Base-by-base conservation (phyloP, 2,888 invertebrate species). In the Hololepta plana region DNA sequence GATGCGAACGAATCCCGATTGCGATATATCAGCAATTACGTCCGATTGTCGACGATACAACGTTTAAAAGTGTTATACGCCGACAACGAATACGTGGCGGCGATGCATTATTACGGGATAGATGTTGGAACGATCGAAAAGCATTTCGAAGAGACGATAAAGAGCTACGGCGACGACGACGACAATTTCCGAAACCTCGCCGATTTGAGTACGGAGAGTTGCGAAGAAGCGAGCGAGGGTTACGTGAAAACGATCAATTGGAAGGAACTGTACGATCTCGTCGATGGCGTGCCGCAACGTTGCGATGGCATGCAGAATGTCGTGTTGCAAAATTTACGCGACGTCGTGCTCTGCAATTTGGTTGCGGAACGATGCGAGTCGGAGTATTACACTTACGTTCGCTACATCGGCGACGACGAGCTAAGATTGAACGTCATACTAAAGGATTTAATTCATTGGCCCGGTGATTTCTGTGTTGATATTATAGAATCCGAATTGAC, bases 271-370 rank as follows among this genome's bases (percentile, higher is more conserved):
- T 47, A 53, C 12, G 47, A 53, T 16, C 37, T 73, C 10, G 47
- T 73, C 11, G 58, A 67, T 20, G 60, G 64, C 5, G 44, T 75
- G 12, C 64, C 72, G 1, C 69, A 69, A 41, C 66, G 32, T 33
- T 27, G 29, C 3, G 11, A 26, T 10, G 15, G 12, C 4, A 13
- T 29, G 21, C 16, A 26, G 7, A 32, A 38, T 28, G 46, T 54
- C 0, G 64, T 67, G 40, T 48, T 74, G 23, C 55, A 54, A 16
- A 60, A 60, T 32, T 49, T 73, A 20, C 59, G 58, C 38, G 70
- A 73, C 45, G 52, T 62, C 40, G 55, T 72, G 24, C 47, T 72
- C n/a, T 60, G 59, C 32, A 64, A 64, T 42, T 45, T 70, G 23
- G 60, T 70, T 4, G 59, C 61, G 2, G 61, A 64, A 38, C 49